phyloP scores from a whole-genome alignment of 2,797 vertebrate genomes.

The Eulemur mongoz region DNA sequence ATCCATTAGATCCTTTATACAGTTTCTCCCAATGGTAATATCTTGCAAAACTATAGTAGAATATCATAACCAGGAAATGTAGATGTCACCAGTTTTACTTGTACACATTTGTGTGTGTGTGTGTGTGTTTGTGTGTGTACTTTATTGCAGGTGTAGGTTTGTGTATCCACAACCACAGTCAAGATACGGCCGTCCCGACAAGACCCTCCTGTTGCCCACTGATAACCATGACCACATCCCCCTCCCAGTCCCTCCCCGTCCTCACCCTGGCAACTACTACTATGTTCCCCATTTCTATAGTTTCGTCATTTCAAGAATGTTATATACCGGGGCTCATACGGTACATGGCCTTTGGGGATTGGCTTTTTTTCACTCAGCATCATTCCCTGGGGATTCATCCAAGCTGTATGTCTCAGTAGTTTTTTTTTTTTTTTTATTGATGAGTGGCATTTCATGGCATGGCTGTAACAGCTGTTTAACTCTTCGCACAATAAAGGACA shows the following conservation, averaged over 20 bases:
- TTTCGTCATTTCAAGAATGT: not conserved
- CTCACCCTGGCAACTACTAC: not conserved
- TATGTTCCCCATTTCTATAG: not conserved
- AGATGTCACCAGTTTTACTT: not conserved
- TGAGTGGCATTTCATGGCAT: not conserved
- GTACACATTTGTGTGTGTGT: not conserved
- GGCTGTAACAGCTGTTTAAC: not conserved
- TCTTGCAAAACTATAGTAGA: not conserved
- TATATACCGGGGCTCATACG: not conserved
- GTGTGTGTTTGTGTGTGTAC: not conserved
- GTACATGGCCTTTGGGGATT: not conserved
- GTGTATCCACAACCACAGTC: not conserved
- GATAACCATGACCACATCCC: not conserved
- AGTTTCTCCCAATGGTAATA: not conserved
- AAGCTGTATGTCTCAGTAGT: not conserved
- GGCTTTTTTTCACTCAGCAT: not conserved
- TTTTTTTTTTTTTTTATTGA: not conserved
- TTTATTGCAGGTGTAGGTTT: not conserved
- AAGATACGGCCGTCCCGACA: not conserved
- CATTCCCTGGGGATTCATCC: not conserved
- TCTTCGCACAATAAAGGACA: not conserved
- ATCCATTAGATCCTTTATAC: not conserved
- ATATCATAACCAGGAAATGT: not conserved
- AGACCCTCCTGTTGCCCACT: not conserved
- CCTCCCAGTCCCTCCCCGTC: accelerated